Base-by-base conservation (phyloP, 2,888 invertebrate species). In the Autographa gamma region DNA sequence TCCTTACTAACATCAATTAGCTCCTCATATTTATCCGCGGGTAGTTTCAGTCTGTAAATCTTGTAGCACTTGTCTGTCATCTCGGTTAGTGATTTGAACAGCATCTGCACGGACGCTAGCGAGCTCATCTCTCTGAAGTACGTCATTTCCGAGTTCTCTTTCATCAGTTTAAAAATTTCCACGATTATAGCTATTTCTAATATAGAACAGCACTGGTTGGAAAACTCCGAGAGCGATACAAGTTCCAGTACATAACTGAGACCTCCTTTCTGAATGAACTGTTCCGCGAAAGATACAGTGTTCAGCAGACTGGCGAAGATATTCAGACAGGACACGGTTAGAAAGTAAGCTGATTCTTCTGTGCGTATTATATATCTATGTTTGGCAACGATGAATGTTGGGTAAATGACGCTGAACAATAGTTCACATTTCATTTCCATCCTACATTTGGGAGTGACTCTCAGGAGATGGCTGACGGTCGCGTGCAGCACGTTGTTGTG, bases 161-260 rank as follows among this genome's bases (percentile, higher is more conserved):
- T 93, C 71, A 90, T 91, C 5, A 94, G 85, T 71, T 95, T 96
- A 84, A 95, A 96, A 61, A 97, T 96, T 81, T 97, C 97, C 65
- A 97, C 96, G 5, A 96, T 93, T 2, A 96, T 96, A 0, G 96
- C 94, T 67, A 97, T 96, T 86, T 97, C 97, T 19, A 97, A 89
- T 58, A 97, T 95, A 2, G 96, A 93, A 81, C 97, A 97, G 82
- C 97, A 96, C 71, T 95, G 96, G 74, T 96, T 96, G 0, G 96
- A 96, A 76, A 97, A 97, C 63, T 95, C 93, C 0, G 96, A 90
- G 61, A 96, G 87, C 0, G 95, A 90, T 0, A 97, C 92, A 66
- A 97, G 80, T 73, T 96, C 95, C 4, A 96, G 82, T 0, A 96
- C 96, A 76, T 96, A 96, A 54, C 96, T 93, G 48, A 97, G 88